Conservation (phyloP, 2,888 invertebrate genomes). For the Drosophila koepferae region DNA sequence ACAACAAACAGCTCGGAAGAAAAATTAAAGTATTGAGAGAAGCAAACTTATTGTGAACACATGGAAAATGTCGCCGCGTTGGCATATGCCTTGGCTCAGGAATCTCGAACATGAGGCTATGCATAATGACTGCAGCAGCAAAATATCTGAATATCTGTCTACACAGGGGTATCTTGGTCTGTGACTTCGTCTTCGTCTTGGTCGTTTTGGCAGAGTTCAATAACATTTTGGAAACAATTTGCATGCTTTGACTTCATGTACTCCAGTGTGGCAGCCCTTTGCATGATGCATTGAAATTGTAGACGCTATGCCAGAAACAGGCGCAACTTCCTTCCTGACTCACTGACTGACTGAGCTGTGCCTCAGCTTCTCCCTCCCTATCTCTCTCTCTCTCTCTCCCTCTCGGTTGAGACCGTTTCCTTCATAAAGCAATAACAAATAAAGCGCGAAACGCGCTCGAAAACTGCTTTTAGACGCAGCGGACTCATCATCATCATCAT, state of each 20-base stretch:
- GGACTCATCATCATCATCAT: conserved; percentile 20
- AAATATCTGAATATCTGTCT: conserved; percentile 23
- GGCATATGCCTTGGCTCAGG: conserved; percentile 35
- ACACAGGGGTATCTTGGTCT: conserved; percentile 8
- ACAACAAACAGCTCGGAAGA: background rate
- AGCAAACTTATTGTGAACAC: conserved; percentile 58
- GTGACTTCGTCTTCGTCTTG: background rate
- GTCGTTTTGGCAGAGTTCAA: conserved; percentile 57
- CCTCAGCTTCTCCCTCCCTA: conserved; percentile 27
- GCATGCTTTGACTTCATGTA: conserved; percentile 34
- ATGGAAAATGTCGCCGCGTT: conserved; percentile 59
- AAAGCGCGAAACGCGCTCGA: conserved; percentile 9
- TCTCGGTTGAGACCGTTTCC: conserved; percentile 43
- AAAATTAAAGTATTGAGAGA: conserved; percentile 3
- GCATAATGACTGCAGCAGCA: conserved; percentile 10
- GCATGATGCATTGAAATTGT: conserved; percentile 36
- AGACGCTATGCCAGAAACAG: conserved; percentile 34
- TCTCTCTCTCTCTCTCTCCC: conserved; percentile 18
- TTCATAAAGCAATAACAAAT: conserved; percentile 27
- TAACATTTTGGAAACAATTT: conserved; percentile 63
- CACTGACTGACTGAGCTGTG: conserved; percentile 31
- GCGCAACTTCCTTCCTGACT: conserved; percentile 73
- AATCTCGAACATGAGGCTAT: conserved; percentile 18
- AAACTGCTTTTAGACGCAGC: conserved; percentile 39
- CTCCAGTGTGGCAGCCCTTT: conserved; percentile 11